Evolutionary conservation across 2,113 vertebrate species (phyloP).

Genomic region (Petrocephalus zakoni): DNA sequence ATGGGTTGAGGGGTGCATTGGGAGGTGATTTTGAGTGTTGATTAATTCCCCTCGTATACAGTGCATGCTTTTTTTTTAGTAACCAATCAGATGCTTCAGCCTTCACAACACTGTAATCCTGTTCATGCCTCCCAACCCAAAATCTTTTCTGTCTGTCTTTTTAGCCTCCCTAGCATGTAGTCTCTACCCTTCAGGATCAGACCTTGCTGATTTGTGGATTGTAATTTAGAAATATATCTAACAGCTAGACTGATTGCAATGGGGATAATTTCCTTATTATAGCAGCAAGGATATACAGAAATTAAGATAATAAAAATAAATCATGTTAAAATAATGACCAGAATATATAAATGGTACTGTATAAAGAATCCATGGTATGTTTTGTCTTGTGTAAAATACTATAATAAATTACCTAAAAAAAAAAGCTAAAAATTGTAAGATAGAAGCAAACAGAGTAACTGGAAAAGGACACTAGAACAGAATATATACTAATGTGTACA

Average conservation of each 20-base stretch:
- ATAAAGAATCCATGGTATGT: not conserved
- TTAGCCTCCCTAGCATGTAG: not conserved
- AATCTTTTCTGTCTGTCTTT: not conserved
- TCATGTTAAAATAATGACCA: not conserved
- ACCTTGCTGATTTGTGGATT: not conserved
- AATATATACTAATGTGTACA: not conserved
- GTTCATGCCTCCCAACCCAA: not conserved
- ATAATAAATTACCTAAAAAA: not conserved
- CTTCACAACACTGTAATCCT: not conserved
- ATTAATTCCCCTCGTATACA: not conserved
- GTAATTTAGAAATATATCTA: not conserved
- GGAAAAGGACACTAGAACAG: not conserved
- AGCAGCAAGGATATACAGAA: not conserved
- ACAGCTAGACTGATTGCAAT: not conserved
- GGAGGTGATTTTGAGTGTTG: not conserved
- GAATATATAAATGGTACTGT: not conserved
- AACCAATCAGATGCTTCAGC: not conserved
- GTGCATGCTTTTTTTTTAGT: not conserved
- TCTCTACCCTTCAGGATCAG: not conserved
- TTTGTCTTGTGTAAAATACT: not conserved
- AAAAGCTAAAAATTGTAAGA: not conserved
- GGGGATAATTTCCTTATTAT: not conserved
- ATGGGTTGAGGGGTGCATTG: not conserved
- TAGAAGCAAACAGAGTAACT: not conserved
- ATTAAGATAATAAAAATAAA: not conserved